These are phyloP conservation scores for Cheiracanthium punctorium DNA, from an alignment of 2,888 invertebrate species.

Conservation along the genomic window DNA sequence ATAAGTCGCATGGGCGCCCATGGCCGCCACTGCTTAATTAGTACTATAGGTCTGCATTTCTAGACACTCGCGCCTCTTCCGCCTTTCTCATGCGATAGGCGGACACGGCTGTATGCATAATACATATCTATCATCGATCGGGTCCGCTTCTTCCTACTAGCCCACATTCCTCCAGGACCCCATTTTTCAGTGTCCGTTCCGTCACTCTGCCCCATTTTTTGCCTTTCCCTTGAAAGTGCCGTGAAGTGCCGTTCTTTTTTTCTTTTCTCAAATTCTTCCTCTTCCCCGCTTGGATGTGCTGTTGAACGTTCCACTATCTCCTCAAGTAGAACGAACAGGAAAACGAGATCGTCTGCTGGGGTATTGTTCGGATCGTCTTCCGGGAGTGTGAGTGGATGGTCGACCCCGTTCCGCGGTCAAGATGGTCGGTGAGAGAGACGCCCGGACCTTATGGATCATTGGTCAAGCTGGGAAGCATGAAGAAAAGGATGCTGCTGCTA, in stretches of 20 bases:
- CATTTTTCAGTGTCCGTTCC: slow-evolving; percentile 5
- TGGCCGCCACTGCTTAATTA: too few relatives aligned
- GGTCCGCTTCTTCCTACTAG: not conserved
- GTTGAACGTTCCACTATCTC: slow-evolving; percentile 10
- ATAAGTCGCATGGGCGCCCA: too few relatives aligned
- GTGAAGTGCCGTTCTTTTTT: too few relatives aligned
- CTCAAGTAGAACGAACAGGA: slow-evolving; percentile 15
- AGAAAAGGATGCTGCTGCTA: too few relatives aligned
- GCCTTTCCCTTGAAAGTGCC: not conserved
- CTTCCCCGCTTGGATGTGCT: not conserved
- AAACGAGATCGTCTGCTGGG: slow-evolving; percentile 16
- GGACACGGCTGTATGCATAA: too few relatives aligned
- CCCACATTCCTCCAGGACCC: not conserved
- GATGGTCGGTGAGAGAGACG: not conserved
- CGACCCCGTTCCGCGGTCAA: not conserved
- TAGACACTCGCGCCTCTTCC: too few relatives aligned
- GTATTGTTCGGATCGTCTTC: slow-evolving; percentile 42
- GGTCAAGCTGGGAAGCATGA: not conserved
- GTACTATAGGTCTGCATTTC: too few relatives aligned
- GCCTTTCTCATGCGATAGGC: too few relatives aligned
- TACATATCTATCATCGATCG: too few relatives aligned
- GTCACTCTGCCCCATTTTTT: not conserved
- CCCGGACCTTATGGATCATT: not conserved
- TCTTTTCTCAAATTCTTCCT: too few relatives aligned
- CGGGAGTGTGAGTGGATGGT: slow-evolving; percentile 16